Conservation (phyloP, 2,888 invertebrate species). For the Eupithecia vulgata region DNA sequence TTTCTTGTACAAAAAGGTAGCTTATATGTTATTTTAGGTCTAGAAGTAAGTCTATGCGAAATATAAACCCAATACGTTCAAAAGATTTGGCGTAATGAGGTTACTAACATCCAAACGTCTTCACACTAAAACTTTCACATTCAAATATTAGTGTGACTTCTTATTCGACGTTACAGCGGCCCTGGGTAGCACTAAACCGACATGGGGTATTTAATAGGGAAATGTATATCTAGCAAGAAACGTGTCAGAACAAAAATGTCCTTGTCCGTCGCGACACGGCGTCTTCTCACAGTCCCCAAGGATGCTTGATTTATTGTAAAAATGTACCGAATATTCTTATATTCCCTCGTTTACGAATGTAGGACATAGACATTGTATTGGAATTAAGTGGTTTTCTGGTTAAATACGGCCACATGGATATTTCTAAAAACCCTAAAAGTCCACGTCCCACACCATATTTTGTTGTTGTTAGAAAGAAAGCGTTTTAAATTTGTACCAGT, state of each 20-base stretch:
- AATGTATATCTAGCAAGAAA: conserved; percentile 13
- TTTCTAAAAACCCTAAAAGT: background rate
- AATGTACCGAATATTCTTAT: conserved; percentile 8
- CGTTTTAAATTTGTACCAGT: background rate
- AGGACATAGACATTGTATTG: too few species aligned
- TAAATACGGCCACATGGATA: background rate
- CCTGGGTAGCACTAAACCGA: background rate
- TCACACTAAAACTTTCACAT: background rate
- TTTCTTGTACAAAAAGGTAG: too few species aligned
- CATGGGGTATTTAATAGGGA: conserved; percentile 6
- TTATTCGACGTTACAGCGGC: background rate
- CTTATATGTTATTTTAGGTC: too few species aligned
- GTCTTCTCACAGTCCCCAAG: conserved; percentile 27
- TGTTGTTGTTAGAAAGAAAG: background rate
- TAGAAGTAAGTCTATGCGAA: too few species aligned
- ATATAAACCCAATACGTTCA: too few species aligned
- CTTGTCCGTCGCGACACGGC: conserved; percentile 32
- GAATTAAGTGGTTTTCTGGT: background rate
- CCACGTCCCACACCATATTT: background rate
- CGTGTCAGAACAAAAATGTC: conserved; percentile 24
- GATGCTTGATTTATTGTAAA: conserved; percentile 33
- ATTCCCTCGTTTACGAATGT: background rate
- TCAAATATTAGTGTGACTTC: background rate
- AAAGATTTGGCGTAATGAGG: too few species aligned
- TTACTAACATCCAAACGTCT: too few species aligned